A percentile compares a stretch with the other conserved stretches of the same genome.
These are phyloP conservation scores for Epirrhoe alternata DNA, from an alignment of 2,888 invertebrate genomes.

Conservation along the genomic window DNA sequence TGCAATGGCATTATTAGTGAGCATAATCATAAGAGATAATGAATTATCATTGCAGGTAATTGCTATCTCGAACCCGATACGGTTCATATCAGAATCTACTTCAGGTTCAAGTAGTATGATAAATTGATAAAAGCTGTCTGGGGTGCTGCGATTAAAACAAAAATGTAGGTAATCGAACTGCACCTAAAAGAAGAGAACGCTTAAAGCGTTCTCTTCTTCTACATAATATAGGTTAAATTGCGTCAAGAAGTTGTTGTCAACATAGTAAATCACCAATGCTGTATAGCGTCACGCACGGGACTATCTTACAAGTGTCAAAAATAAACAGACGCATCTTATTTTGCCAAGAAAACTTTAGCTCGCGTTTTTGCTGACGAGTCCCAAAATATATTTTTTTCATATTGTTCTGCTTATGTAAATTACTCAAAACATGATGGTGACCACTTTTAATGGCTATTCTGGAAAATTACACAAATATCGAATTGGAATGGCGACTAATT, in stretches of 20 bases:
- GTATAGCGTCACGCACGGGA: conserved; percentile 52
- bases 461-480: neutral
- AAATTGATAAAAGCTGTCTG: conserved; percentile 47
- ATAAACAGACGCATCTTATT: conserved; percentile 63
- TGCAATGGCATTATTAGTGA: neutral
- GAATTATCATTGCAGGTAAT: conserved; percentile 36
- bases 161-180: neutral
- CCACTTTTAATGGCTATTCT: neutral
- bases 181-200: neutral
- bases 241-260: conserved; percentile 22
- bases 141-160: conserved; percentile 38
- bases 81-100: conserved; percentile 57
- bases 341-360: conserved; percentile 67
- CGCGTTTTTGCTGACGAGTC: conserved; percentile 57
- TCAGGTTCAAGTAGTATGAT: conserved; percentile 57
- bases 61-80: conserved; percentile 54
- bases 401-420: neutral
- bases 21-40: no score
- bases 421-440: neutral
- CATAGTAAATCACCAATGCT: conserved; percentile 13
- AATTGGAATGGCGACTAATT: neutral
- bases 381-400: neutral
- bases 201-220: no score
- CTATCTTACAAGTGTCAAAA: conserved; percentile 59
- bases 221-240: conserved; percentile 8